Evolutionary conservation across 2,797 vertebrate genomes (phyloP).

Genomic region (Apodemus agrarius): DNA sequence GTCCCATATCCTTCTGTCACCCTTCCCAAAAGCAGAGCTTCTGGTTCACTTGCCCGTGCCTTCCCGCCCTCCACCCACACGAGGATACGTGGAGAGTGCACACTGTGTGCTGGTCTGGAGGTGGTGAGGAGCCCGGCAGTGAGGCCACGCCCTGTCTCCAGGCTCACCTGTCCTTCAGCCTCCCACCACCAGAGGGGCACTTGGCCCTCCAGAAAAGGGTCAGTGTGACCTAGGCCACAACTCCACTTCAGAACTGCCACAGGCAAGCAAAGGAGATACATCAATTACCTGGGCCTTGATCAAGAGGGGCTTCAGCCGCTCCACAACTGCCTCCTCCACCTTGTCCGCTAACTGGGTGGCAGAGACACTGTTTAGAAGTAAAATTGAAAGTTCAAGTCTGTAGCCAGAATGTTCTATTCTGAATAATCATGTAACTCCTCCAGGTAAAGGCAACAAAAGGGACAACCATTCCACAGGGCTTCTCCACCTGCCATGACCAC

Average conservation of each 20-base stretch:
- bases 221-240: neutral
- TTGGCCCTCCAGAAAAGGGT: neutral
- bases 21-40: neutral
- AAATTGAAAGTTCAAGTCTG: constrained; percentile 62
- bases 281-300: constrained; percentile 89
- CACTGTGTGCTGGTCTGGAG: neutral
- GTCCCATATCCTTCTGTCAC: constrained; percentile 6
- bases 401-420: constrained; percentile 28
- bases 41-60: neutral
- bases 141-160: too few species aligned
- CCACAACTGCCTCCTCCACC: constrained; percentile 85
- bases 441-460: neutral
- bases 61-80: neutral
- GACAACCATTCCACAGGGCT: neutral
- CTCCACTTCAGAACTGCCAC: neutral
- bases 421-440: neutral
- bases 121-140: neutral
- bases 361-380: constrained; percentile 80
- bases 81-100: neutral
- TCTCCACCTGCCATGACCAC: neutral
- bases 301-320: constrained; percentile 86
- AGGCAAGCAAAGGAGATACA: neutral
- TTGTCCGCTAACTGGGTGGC: constrained; percentile 85
- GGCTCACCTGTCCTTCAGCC: too few species aligned
- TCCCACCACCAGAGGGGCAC: neutral